phyloP scores from a whole-genome alignment of 1,140 invertebrate genomes.

The Coenobita brevimanus region DNA sequence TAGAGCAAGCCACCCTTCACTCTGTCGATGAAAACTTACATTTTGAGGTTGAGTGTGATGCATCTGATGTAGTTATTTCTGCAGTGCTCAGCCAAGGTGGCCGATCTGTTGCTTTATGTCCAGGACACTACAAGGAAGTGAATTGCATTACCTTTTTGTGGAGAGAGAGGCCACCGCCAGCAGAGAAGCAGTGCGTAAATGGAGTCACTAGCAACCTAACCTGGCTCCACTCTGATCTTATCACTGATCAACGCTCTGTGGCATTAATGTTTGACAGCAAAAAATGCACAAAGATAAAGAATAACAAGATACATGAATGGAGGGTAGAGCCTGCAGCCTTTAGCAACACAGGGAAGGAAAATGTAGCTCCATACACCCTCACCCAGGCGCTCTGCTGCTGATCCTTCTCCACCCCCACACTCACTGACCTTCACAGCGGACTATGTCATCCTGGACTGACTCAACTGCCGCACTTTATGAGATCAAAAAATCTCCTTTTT shows the following conservation, averaged over 20 bases:
- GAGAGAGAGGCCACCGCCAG: slow-evolving; percentile 32
- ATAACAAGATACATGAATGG: slow-evolving; percentile 27
- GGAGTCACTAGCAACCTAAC: slow-evolving; percentile 38
- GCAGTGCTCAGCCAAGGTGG: slow-evolving; percentile 41
- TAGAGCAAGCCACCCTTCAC: slow-evolving; percentile 18
- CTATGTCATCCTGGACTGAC: slow-evolving; percentile 30
- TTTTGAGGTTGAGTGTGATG: slow-evolving; percentile 36
- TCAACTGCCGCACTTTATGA: slow-evolving; percentile 29
- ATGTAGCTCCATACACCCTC: neutral
- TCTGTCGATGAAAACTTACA: slow-evolving; percentile 34
- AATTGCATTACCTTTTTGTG: slow-evolving; percentile 10
- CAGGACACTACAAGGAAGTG: slow-evolving; percentile 32
- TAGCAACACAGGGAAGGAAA: slow-evolving; percentile 18
- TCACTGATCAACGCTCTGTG: slow-evolving; percentile 31
- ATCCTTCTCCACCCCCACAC: neutral
- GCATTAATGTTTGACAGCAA: slow-evolving; percentile 39
- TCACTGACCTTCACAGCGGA: neutral
- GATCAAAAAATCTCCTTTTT: slow-evolving; percentile 28
- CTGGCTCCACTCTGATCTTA: slow-evolving; percentile 21
- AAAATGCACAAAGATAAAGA: slow-evolving; percentile 30
- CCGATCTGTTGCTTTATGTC: slow-evolving; percentile 37
- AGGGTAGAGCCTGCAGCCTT: slow-evolving; percentile 20
- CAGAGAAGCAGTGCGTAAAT: slow-evolving; percentile 29
- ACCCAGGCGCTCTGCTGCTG: neutral
- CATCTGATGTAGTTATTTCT: slow-evolving; percentile 33